Evolutionary conservation across 2,113 vertebrate species (phyloP), one percentile per base, ranked within the genome.

Genomic region (Cricetomys ansorgei): DNA sequence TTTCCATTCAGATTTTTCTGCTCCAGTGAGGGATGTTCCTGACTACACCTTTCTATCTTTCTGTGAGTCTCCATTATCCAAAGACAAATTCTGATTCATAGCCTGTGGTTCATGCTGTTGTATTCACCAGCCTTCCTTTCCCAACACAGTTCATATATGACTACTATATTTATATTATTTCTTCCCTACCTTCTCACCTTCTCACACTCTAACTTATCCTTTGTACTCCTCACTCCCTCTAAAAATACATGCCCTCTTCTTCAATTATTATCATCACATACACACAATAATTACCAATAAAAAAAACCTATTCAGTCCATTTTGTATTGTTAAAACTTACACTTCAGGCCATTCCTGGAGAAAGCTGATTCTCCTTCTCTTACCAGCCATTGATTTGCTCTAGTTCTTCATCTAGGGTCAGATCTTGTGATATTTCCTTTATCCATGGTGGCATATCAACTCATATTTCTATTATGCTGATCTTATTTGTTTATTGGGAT

Each of bases 191-290:
- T 17, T 62, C n/a, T 43, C 8, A 59, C 37, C 21, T 19, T 62
- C n/a, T 43, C 8, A 59, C 37, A 10, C 19, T 23, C 23, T 43
- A 40, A 59, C 23, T 4, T 6, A 12, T 59, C 55, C 55, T 62
- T 15, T 62, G 25, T 43, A 31, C 7, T 17, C 5, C 13, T 17
- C 1, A 62, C 0, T 15, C 1, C 23, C 0, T 17, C 80, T 83
- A 19, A 83, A 43, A 31, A 16, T 43, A 3, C 7, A 62, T 19
- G 57, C 9, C 7, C 1, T 31, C 37, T 59, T 59, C 15, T 31
- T 62, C 13, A 43, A 31, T 29, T 37, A 1, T 80, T 43, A 83
- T 62, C 15, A 8, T 7, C 17, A 57, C 10, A 25, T 31, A 53
- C 48, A 37, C 8, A 79, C 45, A 75, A n/a, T n/a, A n/a, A n/a